A percentile compares a stretch with the other conserved stretches of the same genome.
These are phyloP conservation scores for Drosophila siamana DNA, from an alignment of 2,888 invertebrate species.

Conservation along the genomic window DNA sequence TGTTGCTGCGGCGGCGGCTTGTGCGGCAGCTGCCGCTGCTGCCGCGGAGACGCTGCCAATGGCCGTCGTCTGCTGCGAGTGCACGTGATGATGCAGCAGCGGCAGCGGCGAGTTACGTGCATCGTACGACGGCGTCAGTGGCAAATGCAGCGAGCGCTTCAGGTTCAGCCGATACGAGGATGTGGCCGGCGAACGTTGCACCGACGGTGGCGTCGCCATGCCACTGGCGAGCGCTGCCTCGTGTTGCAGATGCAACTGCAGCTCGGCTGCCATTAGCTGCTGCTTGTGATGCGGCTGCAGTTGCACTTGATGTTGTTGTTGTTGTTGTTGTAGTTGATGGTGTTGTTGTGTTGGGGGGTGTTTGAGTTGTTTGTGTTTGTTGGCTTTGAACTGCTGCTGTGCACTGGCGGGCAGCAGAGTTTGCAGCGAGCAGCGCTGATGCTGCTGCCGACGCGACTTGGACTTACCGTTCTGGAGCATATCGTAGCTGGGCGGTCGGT, in stretches of 20 bases:
- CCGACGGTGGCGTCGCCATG: conserved; percentile 66
- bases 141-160: conserved; percentile 83
- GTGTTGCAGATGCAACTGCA: conserved; percentile 67
- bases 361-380: conserved; percentile 79
- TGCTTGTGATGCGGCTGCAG: conserved; percentile 72
- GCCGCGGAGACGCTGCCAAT: conserved; percentile 74
- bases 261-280: conserved; percentile 67
- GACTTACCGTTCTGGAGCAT: conserved; percentile 86
- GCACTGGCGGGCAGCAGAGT: conserved; percentile 81
- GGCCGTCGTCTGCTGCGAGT: conserved; percentile 70
- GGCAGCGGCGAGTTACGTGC: conserved; percentile 84
- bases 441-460: conserved; percentile 85
- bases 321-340: conserved; percentile 44
- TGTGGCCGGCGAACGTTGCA: conserved; percentile 79
- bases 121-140: conserved; percentile 85
- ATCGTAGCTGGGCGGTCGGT: conserved; percentile 84
- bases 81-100: conserved; percentile 83
- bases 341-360: conserved; percentile 57
- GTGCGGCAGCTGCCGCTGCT: conserved; percentile 41
- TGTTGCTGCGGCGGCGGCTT: conserved; percentile 3
- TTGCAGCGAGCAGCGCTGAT: conserved; percentile 83
- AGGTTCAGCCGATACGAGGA: conserved; percentile 83
- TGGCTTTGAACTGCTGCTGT: conserved; percentile 81
- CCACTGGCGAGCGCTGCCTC: conserved; percentile 64
- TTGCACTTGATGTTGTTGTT: conserved; percentile 56